Conservation (phyloP, 2,113 vertebrate genomes). For the Triplophysa siluroides region DNA sequence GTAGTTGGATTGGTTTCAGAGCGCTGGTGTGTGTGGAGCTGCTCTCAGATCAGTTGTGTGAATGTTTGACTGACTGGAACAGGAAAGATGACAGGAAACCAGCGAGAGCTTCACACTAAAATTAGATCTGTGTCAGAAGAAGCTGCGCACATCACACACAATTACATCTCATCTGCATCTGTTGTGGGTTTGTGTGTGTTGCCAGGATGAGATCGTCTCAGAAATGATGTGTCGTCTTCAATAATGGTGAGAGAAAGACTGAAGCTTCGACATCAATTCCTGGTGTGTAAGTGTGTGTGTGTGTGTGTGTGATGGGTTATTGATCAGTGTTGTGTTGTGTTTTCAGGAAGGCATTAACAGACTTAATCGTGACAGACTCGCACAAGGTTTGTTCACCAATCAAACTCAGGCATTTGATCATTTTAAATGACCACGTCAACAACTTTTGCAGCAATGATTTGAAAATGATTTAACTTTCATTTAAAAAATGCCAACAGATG, state of each 20-base stretch:
- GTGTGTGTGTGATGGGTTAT: background rate
- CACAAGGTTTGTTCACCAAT: background rate
- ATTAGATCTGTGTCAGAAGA: conserved; percentile 21
- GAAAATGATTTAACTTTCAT: background rate
- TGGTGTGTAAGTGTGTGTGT: background rate
- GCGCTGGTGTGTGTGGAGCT: background rate
- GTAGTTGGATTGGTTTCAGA: background rate
- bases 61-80: background rate
- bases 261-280: too few species aligned
- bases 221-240: conserved; percentile 61
- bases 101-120: conserved; percentile 16
- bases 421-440: too few species aligned
- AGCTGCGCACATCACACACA: background rate
- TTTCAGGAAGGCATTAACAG: conserved; percentile 3
- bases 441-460: too few species aligned
- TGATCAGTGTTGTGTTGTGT: background rate
- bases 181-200: background rate
- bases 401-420: background rate
- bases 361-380: background rate
- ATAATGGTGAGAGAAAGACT: conserved; percentile 73
- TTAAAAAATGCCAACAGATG: too few species aligned
- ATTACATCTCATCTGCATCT: too few species aligned
- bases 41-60: background rate
- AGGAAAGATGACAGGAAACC: conserved; percentile 33
- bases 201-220: background rate